Evolutionary conservation across 2,113 vertebrate species (phyloP).

Genomic region (Lathamus discolor): DNA sequence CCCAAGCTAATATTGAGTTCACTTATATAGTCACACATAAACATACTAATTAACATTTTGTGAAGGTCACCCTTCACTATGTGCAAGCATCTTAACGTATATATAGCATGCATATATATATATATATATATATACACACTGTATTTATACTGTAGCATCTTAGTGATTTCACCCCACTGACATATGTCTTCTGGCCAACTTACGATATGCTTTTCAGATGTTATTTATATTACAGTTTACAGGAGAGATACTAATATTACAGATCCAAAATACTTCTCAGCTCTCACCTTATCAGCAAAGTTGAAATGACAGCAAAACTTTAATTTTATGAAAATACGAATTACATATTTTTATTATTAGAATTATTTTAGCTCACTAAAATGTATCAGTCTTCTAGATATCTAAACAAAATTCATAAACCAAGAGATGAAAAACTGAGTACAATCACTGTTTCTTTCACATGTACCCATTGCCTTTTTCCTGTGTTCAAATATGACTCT

Average conservation of each 20-base stretch:
- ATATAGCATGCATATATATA: not conserved
- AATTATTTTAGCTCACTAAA: not conserved
- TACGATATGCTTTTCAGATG: not conserved
- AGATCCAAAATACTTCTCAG: not conserved
- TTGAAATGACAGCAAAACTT: not conserved
- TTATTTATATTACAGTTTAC: not conserved
- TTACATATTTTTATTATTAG: not conserved
- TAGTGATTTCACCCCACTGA: not conserved
- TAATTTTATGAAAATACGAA: not conserved
- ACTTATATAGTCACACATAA: not conserved
- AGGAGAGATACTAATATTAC: not conserved
- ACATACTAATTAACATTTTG: not conserved
- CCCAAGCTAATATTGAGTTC: not conserved
- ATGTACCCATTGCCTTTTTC: not conserved
- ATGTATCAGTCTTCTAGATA: not conserved
- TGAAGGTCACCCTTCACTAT: not conserved
- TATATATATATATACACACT: too few relatives aligned
- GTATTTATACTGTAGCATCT: not conserved
- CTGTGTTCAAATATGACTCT: not conserved
- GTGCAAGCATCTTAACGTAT: not conserved
- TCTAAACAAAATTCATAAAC: not conserved
- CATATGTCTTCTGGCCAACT: not conserved
- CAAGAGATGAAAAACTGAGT: not conserved
- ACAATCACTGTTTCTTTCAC: not conserved
- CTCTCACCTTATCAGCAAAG: not conserved